Conservation (phyloP, 2,113 vertebrate species). For the Serinus canaria region DNA sequence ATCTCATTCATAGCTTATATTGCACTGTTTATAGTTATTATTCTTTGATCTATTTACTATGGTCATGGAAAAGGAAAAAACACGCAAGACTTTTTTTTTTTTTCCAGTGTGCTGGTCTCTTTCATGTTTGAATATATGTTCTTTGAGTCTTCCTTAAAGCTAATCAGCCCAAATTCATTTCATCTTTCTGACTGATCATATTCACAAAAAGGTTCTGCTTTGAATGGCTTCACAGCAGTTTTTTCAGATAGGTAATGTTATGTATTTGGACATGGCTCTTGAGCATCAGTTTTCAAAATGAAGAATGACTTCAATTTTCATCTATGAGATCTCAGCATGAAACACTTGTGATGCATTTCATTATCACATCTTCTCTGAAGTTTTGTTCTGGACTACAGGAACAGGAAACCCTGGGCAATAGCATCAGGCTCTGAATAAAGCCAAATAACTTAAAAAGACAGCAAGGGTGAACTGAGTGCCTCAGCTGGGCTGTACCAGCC, state of each 20-base stretch:
- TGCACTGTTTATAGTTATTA: neutral
- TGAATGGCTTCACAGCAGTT: neutral
- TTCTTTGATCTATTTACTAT: neutral
- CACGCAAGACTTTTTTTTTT: neutral
- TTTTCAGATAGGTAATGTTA: neutral
- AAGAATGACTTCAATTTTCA: neutral
- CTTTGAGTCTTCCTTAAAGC: neutral
- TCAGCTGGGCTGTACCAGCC: neutral
- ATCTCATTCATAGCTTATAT: neutral
- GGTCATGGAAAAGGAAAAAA: neutral
- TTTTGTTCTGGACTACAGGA: neutral
- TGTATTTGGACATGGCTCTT: rapidly evolving
- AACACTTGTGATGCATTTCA: rapidly evolving
- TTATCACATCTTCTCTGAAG: neutral
- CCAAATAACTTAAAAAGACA: neutral
- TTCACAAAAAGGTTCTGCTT: neutral
- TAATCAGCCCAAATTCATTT: neutral
- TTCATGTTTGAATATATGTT: neutral
- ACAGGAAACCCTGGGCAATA: neutral
- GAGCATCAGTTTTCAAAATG: neutral
- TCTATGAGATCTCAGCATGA: neutral
- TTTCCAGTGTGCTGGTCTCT: neutral
- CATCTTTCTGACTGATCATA: neutral
- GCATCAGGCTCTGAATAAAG: neutral
- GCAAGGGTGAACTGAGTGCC: neutral